A percentile compares a stretch with the other conserved stretches of the same genome.
Conservation (phyloP, 2,888 invertebrate species). For the Agrochola litura region DNA sequence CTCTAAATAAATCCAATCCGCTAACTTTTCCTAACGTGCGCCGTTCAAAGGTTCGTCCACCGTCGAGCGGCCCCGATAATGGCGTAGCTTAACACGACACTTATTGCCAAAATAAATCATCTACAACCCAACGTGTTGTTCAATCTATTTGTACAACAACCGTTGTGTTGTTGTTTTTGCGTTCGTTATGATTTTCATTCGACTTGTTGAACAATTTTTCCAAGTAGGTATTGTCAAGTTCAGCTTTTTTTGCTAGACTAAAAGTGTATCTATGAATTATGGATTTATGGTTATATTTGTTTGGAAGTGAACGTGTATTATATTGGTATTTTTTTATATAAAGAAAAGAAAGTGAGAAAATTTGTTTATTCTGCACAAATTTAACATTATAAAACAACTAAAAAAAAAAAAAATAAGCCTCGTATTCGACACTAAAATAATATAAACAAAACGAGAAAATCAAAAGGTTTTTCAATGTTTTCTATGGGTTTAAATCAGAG, state of each 20-base stretch:
- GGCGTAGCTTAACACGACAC: slow-evolving; percentile 85
- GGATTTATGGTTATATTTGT: not conserved
- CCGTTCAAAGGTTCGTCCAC: slow-evolving; percentile 64
- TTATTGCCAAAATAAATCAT: slow-evolving; percentile 88
- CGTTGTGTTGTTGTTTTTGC: slow-evolving; percentile 41
- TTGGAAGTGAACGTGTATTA: not conserved
- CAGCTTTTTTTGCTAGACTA: not conserved
- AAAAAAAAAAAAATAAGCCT: too few relatives aligned
- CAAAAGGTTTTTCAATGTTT: not conserved
- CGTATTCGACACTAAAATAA: not conserved
- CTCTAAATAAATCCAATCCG: not conserved
- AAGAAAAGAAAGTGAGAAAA: not conserved
- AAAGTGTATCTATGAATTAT: not conserved
- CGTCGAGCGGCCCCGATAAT: slow-evolving; percentile 78
- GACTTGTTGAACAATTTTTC: slow-evolving; percentile 8
- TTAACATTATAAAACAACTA: not conserved
- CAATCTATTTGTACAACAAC: slow-evolving; percentile 75
- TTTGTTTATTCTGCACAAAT: not conserved
- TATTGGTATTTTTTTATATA: not conserved
- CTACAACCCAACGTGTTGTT: slow-evolving; percentile 74
- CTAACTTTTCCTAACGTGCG: slow-evolving; percentile 41
- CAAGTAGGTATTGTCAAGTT: not conserved
- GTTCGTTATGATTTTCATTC: slow-evolving; percentile 23
- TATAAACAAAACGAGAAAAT: not conserved
- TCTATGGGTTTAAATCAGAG: not conserved